Evolutionary conservation across 2,888 invertebrate genomes (phyloP), one percentile per base, ranked within the genome.

Genomic region (Thecophora atra): DNA sequence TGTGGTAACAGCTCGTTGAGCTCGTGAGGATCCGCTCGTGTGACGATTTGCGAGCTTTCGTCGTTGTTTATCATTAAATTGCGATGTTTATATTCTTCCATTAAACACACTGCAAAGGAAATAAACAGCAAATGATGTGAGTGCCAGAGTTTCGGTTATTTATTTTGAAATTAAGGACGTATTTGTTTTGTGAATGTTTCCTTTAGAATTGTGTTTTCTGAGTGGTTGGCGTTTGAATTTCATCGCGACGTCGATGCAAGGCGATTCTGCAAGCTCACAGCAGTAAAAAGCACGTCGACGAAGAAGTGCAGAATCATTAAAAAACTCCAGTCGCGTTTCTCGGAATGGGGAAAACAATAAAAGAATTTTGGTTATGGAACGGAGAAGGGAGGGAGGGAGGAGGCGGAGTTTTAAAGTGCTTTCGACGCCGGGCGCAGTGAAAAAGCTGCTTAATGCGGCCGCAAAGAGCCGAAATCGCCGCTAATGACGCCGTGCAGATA

Each of bases 291-390:
- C 13, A 58, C 8, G 58, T 44, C 24, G 58, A 68, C 65, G 52
- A 67, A 67, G 56, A 68, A 52, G 58, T 68, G 68, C 68, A 68
- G 52, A 68, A 68, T 68, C 68, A 68, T 68, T 66, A 52, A 68
- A 65, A 68, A 68, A 68, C 52, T 68, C 37, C 37, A 37, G 58
- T 42, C 44, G 42, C 42, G 44, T 68, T 68, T 68, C 68, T 68
- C 42, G 68, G 68, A 68, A 68, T 21, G 37, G 37, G 11, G 7
- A 37, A 24, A 52, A 58, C 58, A 68, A 68, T 68, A 68, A 68
- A 68, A 56, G 44, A 44, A 56, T 56, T 68, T 58, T 26, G 42
- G 44, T 58, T 58, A 68, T 28, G 58, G 24, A 56, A n/a, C 30
- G 26, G 19, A 42, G 15, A 13, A 11, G 8, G 28, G 58, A 28